Evolutionary conservation across 1,140 invertebrate species (phyloP), one percentile per base, ranked within the genome.

Genomic region (Neomicropteryx cornuta): DNA sequence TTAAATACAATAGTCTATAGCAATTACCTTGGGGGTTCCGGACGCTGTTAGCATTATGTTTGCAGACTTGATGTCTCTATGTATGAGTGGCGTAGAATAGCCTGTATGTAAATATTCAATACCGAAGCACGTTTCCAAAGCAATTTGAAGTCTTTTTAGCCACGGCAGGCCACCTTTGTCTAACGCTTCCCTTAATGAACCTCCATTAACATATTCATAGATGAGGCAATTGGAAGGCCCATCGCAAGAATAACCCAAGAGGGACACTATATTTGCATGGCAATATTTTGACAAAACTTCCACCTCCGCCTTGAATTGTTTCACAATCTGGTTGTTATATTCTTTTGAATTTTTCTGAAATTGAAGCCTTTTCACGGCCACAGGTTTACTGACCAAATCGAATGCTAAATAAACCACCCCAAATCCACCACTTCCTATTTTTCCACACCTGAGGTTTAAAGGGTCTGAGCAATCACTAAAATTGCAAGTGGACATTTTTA

Each of bases 51-150:
- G 51, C 18, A 86, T 56, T 55, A 86, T 77, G 60, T 87, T 87
- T 2, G 81, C 79, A 58, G 73, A 77, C 62, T 87, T 86, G 13
- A 87, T 73, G 62, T 87, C 83, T 40, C 81, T 64, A 55, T 87
- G 81, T 42, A 85, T 72, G 14, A 81, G 59, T 8, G 74, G 72
- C 33, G 61, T 62, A 1, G 59, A 49, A 45, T 56, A 51, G 11
- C 53, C 58, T n/a, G 68, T 70, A 53, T 86, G 81, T 11, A 86
- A 62, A 56, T 80, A 78, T 28, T 66, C 56, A 19, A 80, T 54
- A 0, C 75, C 80, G 47, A 67, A 64, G 2, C 75, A 72, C 17
- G 74, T 74, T 16, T 76, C 79, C 21, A 68, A 42, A 37, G 75
- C 69, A 27, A 83, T 76, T 13, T 65, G 49, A 2, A 81, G 46